These are phyloP conservation scores for Orius insidiosus DNA, from an alignment of 1,140 invertebrate genomes.

Conservation along the genomic window DNA sequence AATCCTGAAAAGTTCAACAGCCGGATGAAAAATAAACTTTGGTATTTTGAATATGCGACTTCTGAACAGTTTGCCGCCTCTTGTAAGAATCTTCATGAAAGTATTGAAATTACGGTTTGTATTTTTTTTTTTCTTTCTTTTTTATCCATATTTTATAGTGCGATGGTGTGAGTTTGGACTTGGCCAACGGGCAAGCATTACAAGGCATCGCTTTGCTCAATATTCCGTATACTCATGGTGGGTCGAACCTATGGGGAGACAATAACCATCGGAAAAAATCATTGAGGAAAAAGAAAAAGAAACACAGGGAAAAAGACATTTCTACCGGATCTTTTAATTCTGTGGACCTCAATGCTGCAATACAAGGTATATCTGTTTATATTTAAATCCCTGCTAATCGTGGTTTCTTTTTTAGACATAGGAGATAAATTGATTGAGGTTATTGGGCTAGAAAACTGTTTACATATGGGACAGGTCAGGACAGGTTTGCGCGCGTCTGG, in stretches of 20 bases:
- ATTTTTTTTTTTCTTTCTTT: background rate
- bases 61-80: constrained; percentile 89
- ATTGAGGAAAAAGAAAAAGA: constrained; percentile 36
- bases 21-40: constrained; percentile 93
- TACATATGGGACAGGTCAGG: constrained; percentile 92
- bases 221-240: constrained; percentile 92
- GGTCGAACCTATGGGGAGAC: constrained; percentile 92
- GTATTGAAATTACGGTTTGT: constrained; percentile 80
- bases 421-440: constrained; percentile 91
- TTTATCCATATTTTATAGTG: constrained; percentile 49
- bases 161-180: constrained; percentile 75
- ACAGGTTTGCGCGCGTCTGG: constrained; percentile 76
- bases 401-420: constrained; percentile 69
- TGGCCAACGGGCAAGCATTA: constrained; percentile 76
- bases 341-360: constrained; percentile 48
- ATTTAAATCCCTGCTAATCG: no score
- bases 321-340: constrained; percentile 53
- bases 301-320: constrained; percentile 32
- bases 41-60: constrained; percentile 97
- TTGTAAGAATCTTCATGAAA: constrained; percentile 92
- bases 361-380: constrained; percentile 53
- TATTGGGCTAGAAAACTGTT: constrained; percentile 85
- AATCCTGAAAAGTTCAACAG: constrained; percentile 97
- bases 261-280: constrained; percentile 43
- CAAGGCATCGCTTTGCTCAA: constrained; percentile 90